These are phyloP conservation scores for Phenganax subtilis DNA, from an alignment of 92 coral and sea anemone species.

Conservation along the genomic window DNA sequence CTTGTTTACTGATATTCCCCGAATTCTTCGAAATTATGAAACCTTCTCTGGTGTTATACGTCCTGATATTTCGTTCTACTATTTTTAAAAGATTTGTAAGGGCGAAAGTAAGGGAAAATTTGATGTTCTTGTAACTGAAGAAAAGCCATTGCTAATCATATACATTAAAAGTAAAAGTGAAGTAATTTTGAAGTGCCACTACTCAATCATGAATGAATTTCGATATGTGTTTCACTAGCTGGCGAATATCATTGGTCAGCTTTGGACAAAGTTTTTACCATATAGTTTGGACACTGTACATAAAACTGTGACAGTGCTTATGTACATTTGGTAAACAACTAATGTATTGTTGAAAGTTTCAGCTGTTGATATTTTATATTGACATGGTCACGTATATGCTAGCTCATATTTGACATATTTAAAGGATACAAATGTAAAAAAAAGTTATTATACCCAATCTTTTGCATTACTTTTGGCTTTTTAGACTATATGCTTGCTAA, in stretches of 20 bases:
- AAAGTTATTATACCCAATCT: too few relatives aligned
- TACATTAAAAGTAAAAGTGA: slow-evolving; percentile 44
- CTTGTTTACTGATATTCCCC: slow-evolving; percentile 49
- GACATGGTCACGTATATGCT: too few relatives aligned
- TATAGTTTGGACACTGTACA: neutral
- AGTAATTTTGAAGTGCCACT: slow-evolving; percentile 43
- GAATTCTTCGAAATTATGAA: slow-evolving; percentile 52
- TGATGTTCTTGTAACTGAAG: slow-evolving; percentile 28
- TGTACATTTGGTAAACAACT: too few relatives aligned
- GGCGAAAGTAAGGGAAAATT: slow-evolving; percentile 43
- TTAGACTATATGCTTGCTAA: too few relatives aligned
- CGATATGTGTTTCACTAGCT: slow-evolving; percentile 40
- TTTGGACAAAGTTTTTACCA: neutral
- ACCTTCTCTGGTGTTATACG: slow-evolving; percentile 42
- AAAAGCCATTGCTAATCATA: slow-evolving; percentile 46
- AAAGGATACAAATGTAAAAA: too few relatives aligned
- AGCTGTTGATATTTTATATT: too few relatives aligned
- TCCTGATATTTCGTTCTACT: slow-evolving; percentile 24
- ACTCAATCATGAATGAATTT: slow-evolving; percentile 46
- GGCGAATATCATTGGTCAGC: neutral
- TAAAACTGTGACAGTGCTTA: neutral
- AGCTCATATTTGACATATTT: too few relatives aligned
- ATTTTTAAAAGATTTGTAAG: slow-evolving; percentile 43
- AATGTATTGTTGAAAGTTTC: too few relatives aligned
- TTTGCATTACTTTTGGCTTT: too few relatives aligned